A percentile compares a stretch with the other conserved stretches of the same genome.
Evolutionary conservation across 1,140 invertebrate genomes (phyloP).

Genomic region (Drosophila subpulchrella): DNA sequence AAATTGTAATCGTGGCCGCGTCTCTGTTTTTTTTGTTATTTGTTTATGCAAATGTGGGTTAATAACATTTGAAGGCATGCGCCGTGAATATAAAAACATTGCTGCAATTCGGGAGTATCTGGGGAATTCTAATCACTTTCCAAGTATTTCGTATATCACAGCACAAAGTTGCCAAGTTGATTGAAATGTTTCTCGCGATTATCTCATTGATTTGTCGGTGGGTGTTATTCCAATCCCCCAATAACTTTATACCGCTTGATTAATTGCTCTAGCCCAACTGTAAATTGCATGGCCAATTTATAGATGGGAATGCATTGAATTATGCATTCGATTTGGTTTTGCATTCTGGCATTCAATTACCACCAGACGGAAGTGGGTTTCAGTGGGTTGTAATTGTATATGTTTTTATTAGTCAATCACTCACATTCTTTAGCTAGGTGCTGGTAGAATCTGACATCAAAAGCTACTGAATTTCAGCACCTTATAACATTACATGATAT

Average conservation of each 20-base stretch:
- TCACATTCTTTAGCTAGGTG: conserved; percentile 1
- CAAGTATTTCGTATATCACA: conserved; percentile 6
- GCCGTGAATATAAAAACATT: conserved; percentile 65
- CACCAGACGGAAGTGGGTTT: conserved; percentile 53
- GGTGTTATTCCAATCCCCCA: conserved; percentile 20
- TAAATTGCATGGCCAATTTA: conserved; percentile 51
- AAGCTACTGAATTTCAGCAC: conserved; percentile 6
- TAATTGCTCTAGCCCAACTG: conserved; percentile 46
- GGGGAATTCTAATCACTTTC: conserved; percentile 44
- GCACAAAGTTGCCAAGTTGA: conserved; percentile 28
- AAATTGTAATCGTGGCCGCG: conserved; percentile 56
- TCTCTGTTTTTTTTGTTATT: conserved; percentile 17
- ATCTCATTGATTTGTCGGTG: conserved; percentile 19
- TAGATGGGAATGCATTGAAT: conserved; percentile 46
- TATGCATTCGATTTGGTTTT: conserved; percentile 40
- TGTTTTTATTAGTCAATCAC: conserved; percentile 20
- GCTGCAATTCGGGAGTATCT: conserved; percentile 4
- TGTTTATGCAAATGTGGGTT: conserved; percentile 81
- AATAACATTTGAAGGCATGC: conserved; percentile 77
- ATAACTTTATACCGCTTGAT: conserved; percentile 48
- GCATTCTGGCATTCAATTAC: conserved; percentile 43
- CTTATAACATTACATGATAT: conserved; percentile 4
- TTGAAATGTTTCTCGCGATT: conserved; percentile 32
- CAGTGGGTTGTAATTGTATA: conserved; percentile 13
- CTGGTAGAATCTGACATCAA: neutral